Percentiles rank a stretch among this genome's conserved stretches.
Evolutionary conservation across 2,113 vertebrate genomes (phyloP).

Genomic region (Anseranas semipalmata): DNA sequence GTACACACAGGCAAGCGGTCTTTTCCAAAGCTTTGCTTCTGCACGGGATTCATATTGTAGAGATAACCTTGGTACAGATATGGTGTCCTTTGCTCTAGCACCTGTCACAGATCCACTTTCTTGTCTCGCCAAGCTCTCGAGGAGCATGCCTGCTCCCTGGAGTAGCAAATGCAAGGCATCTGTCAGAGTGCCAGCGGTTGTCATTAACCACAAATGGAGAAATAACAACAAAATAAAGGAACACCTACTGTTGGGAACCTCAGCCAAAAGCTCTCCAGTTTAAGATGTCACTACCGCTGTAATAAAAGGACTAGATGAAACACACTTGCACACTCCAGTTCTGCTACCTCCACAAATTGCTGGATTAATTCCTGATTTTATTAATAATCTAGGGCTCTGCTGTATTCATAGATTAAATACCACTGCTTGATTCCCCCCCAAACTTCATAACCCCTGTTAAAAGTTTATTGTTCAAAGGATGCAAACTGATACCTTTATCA

Average conservation of each 20-base stretch:
- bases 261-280: neutral
- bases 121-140: conserved; percentile 36
- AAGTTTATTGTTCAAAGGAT: neutral
- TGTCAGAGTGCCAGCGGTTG: conserved; percentile 54
- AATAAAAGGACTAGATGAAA: neutral
- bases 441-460: neutral
- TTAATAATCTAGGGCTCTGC: neutral
- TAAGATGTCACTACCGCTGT: neutral
- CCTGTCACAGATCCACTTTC: conserved; percentile 28
- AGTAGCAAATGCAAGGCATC: conserved; percentile 21
- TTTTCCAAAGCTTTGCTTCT: conserved; percentile 36
- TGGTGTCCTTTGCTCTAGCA: conserved; percentile 33
- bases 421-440: neutral
- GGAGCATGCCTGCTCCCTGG: conserved; percentile 5
- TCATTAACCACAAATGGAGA: conserved; percentile 47
- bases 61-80: conserved; percentile 46
- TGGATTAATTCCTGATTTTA: neutral
- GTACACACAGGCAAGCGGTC: neutral
- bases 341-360: neutral
- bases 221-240: conserved; percentile 15
- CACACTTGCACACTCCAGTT: neutral
- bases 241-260: neutral
- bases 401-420: neutral
- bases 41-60: neutral
- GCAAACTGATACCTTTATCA: neutral